phyloP scores from a whole-genome alignment of 2,888 invertebrate species.

The Nymphalis polychloros region DNA sequence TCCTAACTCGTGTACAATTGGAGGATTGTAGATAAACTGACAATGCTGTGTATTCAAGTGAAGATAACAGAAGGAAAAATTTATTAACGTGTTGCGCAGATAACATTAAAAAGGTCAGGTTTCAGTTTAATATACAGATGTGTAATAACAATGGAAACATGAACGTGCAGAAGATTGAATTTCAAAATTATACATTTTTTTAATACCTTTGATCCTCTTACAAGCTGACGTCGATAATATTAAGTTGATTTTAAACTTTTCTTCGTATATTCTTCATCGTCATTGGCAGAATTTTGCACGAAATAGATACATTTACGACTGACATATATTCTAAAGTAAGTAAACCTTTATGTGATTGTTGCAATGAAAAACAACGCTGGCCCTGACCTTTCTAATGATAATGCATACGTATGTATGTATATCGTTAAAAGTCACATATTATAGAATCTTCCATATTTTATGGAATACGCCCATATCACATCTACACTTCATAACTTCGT shows the following conservation, averaged over 20 bases:
- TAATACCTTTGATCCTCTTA: neutral
- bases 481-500: no score
- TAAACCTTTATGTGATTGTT: neutral
- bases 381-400: slow-evolving; percentile 7
- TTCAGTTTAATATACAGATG: neutral
- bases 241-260: no score
- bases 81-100: slow-evolving; percentile 9
- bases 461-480: neutral
- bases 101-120: slow-evolving; percentile 2
- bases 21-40: neutral
- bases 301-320: neutral
- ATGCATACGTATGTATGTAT: neutral
- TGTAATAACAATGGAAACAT: slow-evolving; percentile 1
- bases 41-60: neutral
- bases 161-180: neutral
- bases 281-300: no score
- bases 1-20: no score
- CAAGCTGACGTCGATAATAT: no score
- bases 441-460: neutral
- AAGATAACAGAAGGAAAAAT: neutral
- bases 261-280: no score
- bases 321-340: neutral
- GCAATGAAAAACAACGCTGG: neutral
- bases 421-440: neutral
- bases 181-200: neutral